These are phyloP conservation scores for Myotis daubentonii DNA, from an alignment of 2,797 vertebrate species.

Conservation along the genomic window DNA sequence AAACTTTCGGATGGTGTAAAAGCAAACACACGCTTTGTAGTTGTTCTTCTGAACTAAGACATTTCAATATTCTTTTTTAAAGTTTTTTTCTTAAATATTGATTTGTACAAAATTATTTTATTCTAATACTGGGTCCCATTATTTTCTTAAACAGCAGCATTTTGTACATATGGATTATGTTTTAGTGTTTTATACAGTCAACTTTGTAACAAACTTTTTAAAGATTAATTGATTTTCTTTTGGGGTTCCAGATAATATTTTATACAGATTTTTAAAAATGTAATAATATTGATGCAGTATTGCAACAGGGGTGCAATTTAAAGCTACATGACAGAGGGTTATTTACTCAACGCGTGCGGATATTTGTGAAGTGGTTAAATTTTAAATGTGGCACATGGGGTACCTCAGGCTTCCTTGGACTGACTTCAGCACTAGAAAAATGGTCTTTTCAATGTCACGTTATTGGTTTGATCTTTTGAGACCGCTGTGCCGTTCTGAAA, in stretches of 20 bases:
- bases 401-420: constrained; percentile 38
- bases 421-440: background rate
- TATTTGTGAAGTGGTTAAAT: constrained; percentile 50
- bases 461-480: constrained; percentile 1
- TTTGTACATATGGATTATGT: constrained; percentile 87
- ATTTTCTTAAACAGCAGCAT: constrained; percentile 85
- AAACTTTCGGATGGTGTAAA: background rate
- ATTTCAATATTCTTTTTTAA: constrained; percentile 78
- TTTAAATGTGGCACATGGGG: constrained; percentile 62
- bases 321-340: constrained; percentile 58
- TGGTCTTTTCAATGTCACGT: background rate
- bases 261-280: constrained; percentile 79
- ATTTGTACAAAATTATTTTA: constrained; percentile 86
- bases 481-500: background rate
- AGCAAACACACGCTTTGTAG: constrained; percentile 47
- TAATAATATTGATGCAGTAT: constrained; percentile 83
- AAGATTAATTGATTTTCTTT: constrained; percentile 79
- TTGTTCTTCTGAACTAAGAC: constrained; percentile 68
- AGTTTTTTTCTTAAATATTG: constrained; percentile 80
- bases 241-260: constrained; percentile 79
- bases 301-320: constrained; percentile 75
- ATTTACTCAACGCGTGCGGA: constrained; percentile 42
- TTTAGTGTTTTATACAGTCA: constrained; percentile 84
- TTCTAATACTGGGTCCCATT: constrained; percentile 84
- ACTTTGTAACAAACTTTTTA: constrained; percentile 84